Base-by-base conservation (phyloP, 2,888 invertebrate species). In the Philereme vetulata region DNA sequence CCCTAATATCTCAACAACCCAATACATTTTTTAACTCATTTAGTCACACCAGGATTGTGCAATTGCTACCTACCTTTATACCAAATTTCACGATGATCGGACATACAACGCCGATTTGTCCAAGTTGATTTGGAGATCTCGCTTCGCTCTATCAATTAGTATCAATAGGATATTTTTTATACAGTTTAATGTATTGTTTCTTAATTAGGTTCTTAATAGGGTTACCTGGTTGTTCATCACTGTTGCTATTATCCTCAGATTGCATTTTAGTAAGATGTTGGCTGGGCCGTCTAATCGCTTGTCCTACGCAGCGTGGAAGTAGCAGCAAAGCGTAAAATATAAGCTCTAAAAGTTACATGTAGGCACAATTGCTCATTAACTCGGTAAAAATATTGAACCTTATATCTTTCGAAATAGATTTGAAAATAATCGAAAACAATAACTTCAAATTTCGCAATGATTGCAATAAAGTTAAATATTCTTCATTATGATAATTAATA, bases 201-300 rank as follows among this genome's bases (percentile, higher is more conserved):
- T 21, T 21, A 21, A 21, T 21, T 1, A 21, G 21, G 21, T 21
- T 21, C 2, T 21, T 21, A 21, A 21, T 21, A 21, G 50, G 10
- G 21, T 71, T 77, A 81, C 81, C 80, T 79, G 78, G 80, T 71
- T 83, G 94, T 68, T 95, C 95, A 69, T 95, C 94, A 67, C 93
- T 93, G 79, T 93, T 94, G 84, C 94, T 95, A 78, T 94, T 95
- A 68, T 95, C 95, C 75, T 95, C 94, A 0, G 95, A 95, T 62
- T 93, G 93, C 70, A 93, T 92, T 84, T 95, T 95, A 70, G 93
- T 87, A 75, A 93, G 84, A 82, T 92, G 90, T 64, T 88, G 91
- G 72, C 91, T 90, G 68, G 93, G 84, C 71, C 93, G 82, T 75
- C 93, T 90, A 84, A 60, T 67, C 11, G 66, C 51, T 60, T 84